Conservation (phyloP, 2,888 invertebrate species). For the Athetis lepigone region DNA sequence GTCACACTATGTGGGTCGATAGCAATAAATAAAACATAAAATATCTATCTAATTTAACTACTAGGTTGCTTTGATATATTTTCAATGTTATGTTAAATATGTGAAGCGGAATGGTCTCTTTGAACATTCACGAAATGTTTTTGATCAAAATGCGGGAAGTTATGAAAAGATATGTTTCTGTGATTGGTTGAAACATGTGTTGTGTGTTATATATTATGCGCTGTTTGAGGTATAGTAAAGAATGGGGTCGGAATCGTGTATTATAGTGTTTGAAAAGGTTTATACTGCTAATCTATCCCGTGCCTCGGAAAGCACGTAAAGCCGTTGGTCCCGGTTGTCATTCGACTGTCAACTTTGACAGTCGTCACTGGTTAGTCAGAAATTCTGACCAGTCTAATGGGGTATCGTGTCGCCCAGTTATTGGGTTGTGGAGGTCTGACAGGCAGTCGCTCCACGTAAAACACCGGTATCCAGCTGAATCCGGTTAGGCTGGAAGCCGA, state of each 20-base stretch:
- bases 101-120: slow-evolving; percentile 33
- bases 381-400: too few species aligned
- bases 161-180: not conserved
- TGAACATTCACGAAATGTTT: slow-evolving; percentile 35
- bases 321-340: too few species aligned
- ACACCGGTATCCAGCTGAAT: too few species aligned
- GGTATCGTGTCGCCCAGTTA: too few species aligned
- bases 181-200: slow-evolving; percentile 10
- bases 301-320: too few species aligned
- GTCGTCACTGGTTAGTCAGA: too few species aligned
- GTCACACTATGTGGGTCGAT: slow-evolving; percentile 21
- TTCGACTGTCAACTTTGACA: too few species aligned
- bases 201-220: slow-evolving; percentile 11
- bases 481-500: too few species aligned
- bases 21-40: slow-evolving; percentile 27
- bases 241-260: not conserved
- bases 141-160: slow-evolving; percentile 11
- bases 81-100: slow-evolving; percentile 34
- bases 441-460: too few species aligned
- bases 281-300: too few species aligned
- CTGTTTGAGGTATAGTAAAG: not conserved
- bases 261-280: not conserved
- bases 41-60: too few species aligned
- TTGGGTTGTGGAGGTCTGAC: too few species aligned
- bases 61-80: slow-evolving; percentile 38